Evolutionary conservation across 2,888 invertebrate genomes (phyloP), one percentile per base, ranked within the genome.

Genomic region (Orthonevra nobilis): DNA sequence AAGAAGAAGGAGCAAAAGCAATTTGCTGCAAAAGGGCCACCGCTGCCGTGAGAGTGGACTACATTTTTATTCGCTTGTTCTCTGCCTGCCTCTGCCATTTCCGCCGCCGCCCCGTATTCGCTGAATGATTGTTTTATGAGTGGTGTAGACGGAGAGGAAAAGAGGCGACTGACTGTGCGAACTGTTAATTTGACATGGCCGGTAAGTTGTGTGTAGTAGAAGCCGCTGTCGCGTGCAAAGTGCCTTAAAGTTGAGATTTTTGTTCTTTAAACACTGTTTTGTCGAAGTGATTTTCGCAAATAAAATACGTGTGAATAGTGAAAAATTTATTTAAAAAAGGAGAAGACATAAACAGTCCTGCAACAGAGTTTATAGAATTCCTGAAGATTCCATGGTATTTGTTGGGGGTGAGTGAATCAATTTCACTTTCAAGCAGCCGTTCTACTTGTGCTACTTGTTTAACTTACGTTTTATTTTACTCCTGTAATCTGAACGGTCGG

Each of bases 111-210:
- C 66, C 72, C 72, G 52, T 60, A 54, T 56, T 72, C 66, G 77
- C 77, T 82, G 82, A 82, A 82, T 82, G 82, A 81, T 82, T 82
- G 81, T 82, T 82, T 81, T 81, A 82, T 81, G 82, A 81, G n/a
- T n/a, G n/a, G n/a, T n/a, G n/a, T n/a, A n/a, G 81, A 69, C 54
- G 66, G 54, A 66, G 77, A 58, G 72, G 52, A 72, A 72, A 72
- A 61, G 72, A 72, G 77, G 64, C 72, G 54, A 79, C 72, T 72
- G 72, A 72, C 66, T 66, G 60, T 52, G 86, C 86, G 86, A 86
- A 86, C 87, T 86, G 87, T 87, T 87, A 83, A 87, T 91, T 91
- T 93, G 93, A 92, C 92, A 94, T 94, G 94, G 93, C 93, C 93
- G 93, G 93, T 93, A 93, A 93, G 93, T 93, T 85, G 72, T 77